A percentile compares a stretch with the other conserved stretches of the same genome.
These are phyloP conservation scores for Phaethornis superciliosus DNA, from an alignment of 2,113 vertebrate species.

Conservation along the genomic window DNA sequence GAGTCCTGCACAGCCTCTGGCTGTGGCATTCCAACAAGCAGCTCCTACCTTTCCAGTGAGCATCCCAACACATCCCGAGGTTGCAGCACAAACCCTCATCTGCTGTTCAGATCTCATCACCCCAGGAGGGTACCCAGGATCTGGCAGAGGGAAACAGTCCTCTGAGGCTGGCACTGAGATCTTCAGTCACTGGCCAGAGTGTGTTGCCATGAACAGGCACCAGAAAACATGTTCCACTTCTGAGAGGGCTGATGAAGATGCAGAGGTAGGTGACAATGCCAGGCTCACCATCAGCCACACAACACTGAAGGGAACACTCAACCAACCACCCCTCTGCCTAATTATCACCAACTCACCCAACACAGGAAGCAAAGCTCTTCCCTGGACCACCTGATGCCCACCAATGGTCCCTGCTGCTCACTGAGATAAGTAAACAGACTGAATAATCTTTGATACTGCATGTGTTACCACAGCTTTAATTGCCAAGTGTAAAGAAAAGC, in stretches of 20 bases:
- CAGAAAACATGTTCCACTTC: neutral
- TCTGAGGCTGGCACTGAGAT: neutral
- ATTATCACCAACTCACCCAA: too few species aligned
- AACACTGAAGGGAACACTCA: fast-evolving
- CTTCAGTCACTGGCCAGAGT: neutral
- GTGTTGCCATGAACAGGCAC: neutral
- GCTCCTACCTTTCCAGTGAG: neutral
- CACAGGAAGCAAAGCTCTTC: neutral
- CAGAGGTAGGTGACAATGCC: fast-evolving
- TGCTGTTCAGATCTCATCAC: neutral
- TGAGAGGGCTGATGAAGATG: neutral
- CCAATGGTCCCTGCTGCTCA: neutral
- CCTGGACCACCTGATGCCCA: fast-evolving
- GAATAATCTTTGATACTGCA: neutral
- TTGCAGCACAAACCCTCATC: neutral
- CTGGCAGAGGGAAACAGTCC: fast-evolving
- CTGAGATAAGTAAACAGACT: fast-evolving
- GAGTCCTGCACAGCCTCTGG: neutral
- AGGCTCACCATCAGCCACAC: neutral
- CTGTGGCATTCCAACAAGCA: neutral
- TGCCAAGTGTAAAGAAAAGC: neutral
- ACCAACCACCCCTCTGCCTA: neutral
- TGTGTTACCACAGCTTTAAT: neutral
- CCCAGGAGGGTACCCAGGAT: fast-evolving
- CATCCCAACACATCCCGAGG: fast-evolving